Base-by-base conservation (phyloP, 2,888 invertebrate species). In the Leptogaster cylindrica region DNA sequence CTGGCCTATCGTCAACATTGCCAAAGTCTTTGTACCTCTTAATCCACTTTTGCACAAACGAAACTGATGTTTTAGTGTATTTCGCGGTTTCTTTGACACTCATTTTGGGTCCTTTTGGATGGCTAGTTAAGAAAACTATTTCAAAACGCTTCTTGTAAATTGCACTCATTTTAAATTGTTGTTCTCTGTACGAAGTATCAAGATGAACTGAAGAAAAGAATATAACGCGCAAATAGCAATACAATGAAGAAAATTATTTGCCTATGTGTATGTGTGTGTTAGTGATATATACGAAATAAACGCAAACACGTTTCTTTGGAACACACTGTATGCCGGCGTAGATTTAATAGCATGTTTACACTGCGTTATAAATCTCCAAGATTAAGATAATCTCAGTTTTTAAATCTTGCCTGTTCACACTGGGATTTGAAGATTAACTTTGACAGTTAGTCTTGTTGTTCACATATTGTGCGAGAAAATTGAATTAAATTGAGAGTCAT, bases 71-170 rank as follows among this genome's bases (percentile, higher is more conserved):
- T 20, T 50, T 50, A 10, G 51, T 27, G 12, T 51, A 27, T n/a
- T 51, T 51, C 16, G 51, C 51, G n/a, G 28, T 16, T 7, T 25
- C 8, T 25, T 20, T 51, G 16, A 51, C 51, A 27, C 14, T 51
- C n/a, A 51, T 52, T 31, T 27, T 52, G 12, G 27, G 18, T 14
- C 52, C 31, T 27, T 52, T 52, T 7, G 52, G 16, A 31, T 31
- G 52, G 10, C 10, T 8, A 27, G 31, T 18, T 12, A 52, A 6
- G 10, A 51, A 51, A 14, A 51, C 28, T 4, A 12, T 12, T 51
- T 51, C 14, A n/a, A 51, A 51, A 14, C 10, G 2, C n/a, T 51
- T 51, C 16, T 51, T 51, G 27, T 51, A 51, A 5, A 27, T 2
- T n/a, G 28, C 27, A 51, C 25, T 50, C 1, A 51, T 27, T 12